Evolutionary conservation across 2,113 vertebrate species (phyloP).

Genomic region (Urocitellus parryii): DNA sequence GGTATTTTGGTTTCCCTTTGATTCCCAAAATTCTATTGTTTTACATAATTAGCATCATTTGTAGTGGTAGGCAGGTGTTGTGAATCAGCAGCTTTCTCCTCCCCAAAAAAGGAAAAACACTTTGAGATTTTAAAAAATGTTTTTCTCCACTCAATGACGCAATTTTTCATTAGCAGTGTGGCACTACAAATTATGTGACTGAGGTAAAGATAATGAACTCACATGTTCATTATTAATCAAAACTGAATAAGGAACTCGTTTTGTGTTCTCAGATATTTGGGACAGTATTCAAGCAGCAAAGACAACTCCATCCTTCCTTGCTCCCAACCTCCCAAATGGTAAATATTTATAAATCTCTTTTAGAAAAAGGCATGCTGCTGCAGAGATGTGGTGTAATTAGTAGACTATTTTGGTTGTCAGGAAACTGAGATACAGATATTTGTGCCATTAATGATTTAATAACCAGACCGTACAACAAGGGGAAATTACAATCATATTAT

Average conservation of each 20-base stretch:
- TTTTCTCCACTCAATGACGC: conserved; percentile 73
- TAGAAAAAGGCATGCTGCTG: conserved; percentile 59
- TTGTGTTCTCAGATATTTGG: conserved; percentile 64
- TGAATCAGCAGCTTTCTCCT: not conserved
- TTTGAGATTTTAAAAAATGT: conserved; percentile 64
- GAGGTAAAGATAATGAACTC: conserved; percentile 82
- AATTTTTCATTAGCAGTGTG: conserved; percentile 80
- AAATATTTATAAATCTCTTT: conserved; percentile 82
- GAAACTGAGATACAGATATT: conserved; percentile 74
- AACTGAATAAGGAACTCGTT: conserved; percentile 60
- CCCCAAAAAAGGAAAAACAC: conserved; percentile 50
- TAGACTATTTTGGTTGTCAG: not conserved
- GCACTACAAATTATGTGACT: conserved; percentile 84
- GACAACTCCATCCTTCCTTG: not conserved
- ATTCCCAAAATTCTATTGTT: conserved; percentile 20
- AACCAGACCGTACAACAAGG: conserved; percentile 52
- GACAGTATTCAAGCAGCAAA: conserved; percentile 53
- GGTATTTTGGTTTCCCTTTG: conserved; percentile 61
- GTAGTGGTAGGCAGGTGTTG: conserved; percentile 42
- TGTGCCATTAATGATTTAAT: conserved; percentile 79
- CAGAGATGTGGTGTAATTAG: conserved; percentile 67
- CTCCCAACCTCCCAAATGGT: conserved; percentile 47
- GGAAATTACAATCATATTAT: conserved; percentile 65
- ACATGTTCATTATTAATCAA: conserved; percentile 76
- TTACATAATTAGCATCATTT: conserved; percentile 62